These are phyloP conservation scores for Sesia apiformis DNA, from an alignment of 2,888 invertebrate genomes.

Conservation along the genomic window DNA sequence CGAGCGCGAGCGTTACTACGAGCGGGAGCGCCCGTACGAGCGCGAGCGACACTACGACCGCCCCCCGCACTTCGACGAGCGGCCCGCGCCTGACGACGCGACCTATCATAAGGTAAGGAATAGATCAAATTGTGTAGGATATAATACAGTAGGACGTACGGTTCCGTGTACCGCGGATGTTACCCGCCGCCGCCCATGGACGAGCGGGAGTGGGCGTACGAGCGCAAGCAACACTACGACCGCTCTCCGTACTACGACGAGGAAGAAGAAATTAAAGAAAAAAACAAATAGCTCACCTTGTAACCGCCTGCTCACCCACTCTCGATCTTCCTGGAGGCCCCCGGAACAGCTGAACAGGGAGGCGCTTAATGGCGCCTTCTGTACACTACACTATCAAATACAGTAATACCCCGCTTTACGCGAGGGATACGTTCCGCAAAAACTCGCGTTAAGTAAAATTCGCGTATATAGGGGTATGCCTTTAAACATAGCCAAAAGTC, in stretches of 20 bases:
- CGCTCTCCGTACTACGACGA: constrained; percentile 55
- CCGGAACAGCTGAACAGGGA: too few species aligned
- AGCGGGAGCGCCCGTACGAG: constrained; percentile 33
- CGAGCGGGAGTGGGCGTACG: constrained; percentile 51
- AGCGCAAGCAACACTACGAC: constrained; percentile 48
- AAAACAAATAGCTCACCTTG: not conserved
- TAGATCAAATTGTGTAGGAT: not conserved
- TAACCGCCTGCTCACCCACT: too few species aligned
- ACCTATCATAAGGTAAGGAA: constrained; percentile 47
- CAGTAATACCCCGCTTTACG: too few species aligned
- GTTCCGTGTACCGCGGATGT: constrained; percentile 49
- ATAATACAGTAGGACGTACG: constrained; percentile 27
- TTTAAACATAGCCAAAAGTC: too few species aligned
- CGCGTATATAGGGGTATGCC: too few species aligned
- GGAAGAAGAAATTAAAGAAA: too few species aligned
- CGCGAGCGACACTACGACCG: constrained; percentile 50
- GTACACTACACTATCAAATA: too few species aligned
- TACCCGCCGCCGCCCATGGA: constrained; percentile 32
- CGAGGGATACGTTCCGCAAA: too few species aligned
- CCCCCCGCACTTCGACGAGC: constrained; percentile 52
- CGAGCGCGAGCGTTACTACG: constrained; percentile 37
- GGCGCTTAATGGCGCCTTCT: too few species aligned
- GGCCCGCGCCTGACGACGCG: constrained; percentile 39
- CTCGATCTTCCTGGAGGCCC: too few species aligned
- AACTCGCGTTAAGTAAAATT: too few species aligned